A percentile compares a stretch with the other conserved stretches of the same genome.
These are phyloP conservation scores for Crypturellus tataupa DNA, from an alignment of 2,797 vertebrate genomes.

Conservation along the genomic window DNA sequence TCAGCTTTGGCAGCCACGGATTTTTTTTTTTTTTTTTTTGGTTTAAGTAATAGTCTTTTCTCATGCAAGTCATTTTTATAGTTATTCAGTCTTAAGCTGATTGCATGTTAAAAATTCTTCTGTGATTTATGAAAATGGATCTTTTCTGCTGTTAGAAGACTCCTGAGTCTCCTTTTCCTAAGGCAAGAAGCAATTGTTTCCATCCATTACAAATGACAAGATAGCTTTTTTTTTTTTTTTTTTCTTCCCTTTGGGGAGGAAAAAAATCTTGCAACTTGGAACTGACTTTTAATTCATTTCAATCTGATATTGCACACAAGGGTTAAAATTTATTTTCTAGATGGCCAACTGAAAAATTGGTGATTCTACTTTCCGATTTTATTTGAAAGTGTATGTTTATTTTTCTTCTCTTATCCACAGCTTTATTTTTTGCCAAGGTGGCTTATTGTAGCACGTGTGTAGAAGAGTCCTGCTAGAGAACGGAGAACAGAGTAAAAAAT, in stretches of 20 bases:
- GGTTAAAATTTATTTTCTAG: neutral
- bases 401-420: neutral
- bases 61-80: accelerated
- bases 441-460: neutral
- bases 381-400: neutral
- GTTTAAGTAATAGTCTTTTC: neutral
- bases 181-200: slow-evolving; percentile 16
- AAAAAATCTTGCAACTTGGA: neutral
- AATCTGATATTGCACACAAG: neutral
- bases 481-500: neutral
- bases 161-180: slow-evolving; percentile 12
- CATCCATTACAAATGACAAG: neutral
- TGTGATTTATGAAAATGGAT: neutral
- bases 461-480: neutral
- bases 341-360: neutral
- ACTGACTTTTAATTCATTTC: neutral
- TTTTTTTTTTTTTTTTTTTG: accelerated
- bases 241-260: too few species aligned
- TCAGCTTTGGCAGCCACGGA: neutral
- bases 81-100: neutral
- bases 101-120: neutral
- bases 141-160: neutral
- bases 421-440: neutral
- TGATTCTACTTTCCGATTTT: neutral
- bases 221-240: accelerated